Base-by-base conservation (phyloP, 2,113 vertebrate genomes). In the Colistium nudipinnis region DNA sequence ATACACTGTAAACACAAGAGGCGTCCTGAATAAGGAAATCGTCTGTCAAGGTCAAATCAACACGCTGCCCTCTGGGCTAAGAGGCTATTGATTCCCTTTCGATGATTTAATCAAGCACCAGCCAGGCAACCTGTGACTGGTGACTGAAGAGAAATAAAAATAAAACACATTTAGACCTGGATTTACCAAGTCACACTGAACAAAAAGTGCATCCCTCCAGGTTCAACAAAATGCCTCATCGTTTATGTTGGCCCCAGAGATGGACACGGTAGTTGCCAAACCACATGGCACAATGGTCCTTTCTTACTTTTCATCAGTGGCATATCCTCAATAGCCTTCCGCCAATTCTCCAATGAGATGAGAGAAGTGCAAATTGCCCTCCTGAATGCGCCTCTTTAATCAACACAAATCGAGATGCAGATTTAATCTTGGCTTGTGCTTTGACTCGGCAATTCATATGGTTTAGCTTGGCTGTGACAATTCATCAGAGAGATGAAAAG, bases 311-410 rank as follows among this genome's bases (percentile, higher is more conserved):
- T 78, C 74, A 81, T 49, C 38, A 6, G 45, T 13, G 43, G 62
- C 68, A 79, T 64, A 60, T 70, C 39, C 60, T 84, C 36, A 69
- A 72, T 77, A 74, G 57, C 17, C 51, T 67, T 60, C 27, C 74
- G 57, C 25, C 66, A 73, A 62, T 70, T 78, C 27, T 74, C 57
- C 9, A 52, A 56, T 66, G 59, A 87, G 81, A 86, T 84, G 63
- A 85, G 78, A 88, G 39, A 30, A 76, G 72, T 70, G 77, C 67
- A 87, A 87, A 88, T 84, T 43, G 62, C 72, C 14, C 61, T 19
- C 47, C 36, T 77, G 65, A 80, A 87, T 61, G 70, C 64, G 27
- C 27, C 30, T 66, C 78, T 85, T 89, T 85, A 83, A 88, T 89
- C 70, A 80, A 62, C 35, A 54, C 62, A 76, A 72, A 87, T 88